Evolutionary conservation across 1,140 invertebrate genomes (phyloP).

Genomic region (Drosophila sproati): DNA sequence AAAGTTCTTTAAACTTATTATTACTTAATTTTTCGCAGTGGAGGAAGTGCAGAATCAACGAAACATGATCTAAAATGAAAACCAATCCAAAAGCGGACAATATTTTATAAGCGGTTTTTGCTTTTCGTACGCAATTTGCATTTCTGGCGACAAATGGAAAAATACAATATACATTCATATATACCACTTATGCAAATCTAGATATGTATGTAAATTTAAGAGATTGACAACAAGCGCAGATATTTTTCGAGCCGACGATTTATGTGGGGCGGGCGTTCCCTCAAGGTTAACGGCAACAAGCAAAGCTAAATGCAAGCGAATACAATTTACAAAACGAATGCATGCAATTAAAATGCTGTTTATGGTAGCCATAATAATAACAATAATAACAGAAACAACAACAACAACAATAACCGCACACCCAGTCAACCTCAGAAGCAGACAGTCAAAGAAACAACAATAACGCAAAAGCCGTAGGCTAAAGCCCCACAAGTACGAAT

Average conservation of each 20-base stretch:
- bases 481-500: conserved; percentile 29
- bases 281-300: conserved; percentile 57
- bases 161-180: conserved; percentile 15
- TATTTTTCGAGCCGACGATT: conserved; percentile 33
- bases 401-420: conserved; percentile 25
- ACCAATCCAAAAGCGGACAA: conserved; percentile 8
- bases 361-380: conserved; percentile 31
- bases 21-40: conserved; percentile 23
- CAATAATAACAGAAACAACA: conserved; percentile 21
- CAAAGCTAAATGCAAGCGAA: conserved; percentile 31
- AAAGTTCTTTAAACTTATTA: too few species aligned
- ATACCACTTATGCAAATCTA: not conserved
- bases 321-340: conserved; percentile 58
- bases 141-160: conserved; percentile 21
- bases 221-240: conserved; percentile 39
- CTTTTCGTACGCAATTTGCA: conserved; percentile 50
- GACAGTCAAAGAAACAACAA: conserved; percentile 13
- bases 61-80: conserved; percentile 4
- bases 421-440: conserved; percentile 33
- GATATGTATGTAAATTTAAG: conserved; percentile 1
- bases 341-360: conserved; percentile 76
- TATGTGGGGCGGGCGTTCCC: conserved; percentile 42
- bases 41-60: conserved; percentile 31
- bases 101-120: conserved; percentile 45
- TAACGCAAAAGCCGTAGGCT: conserved; percentile 15